A percentile compares a stretch with the other conserved stretches of the same genome.
phyloP scores from a whole-genome alignment of 1,140 invertebrate species.

The Zaprionus africanus region DNA sequence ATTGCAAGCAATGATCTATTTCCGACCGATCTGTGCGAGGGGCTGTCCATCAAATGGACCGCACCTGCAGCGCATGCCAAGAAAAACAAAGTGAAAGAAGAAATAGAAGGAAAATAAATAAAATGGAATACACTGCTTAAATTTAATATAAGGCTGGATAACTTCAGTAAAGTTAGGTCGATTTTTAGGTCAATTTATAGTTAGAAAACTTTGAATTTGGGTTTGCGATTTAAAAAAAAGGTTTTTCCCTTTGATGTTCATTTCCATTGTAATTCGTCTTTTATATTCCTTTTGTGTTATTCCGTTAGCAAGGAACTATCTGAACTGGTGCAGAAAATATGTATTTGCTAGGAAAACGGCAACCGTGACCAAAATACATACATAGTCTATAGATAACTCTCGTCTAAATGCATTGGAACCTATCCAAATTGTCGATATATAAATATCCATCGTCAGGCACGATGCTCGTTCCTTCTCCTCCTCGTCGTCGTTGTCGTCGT shows the following conservation, averaged over 20 bases:
- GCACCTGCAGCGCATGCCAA: conserved; percentile 39
- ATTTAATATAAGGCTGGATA: neutral
- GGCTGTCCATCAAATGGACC: conserved; percentile 43
- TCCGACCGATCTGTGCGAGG: conserved; percentile 36
- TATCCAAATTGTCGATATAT: conserved; percentile 82
- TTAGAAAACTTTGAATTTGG: neutral
- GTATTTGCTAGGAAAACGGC: conserved; percentile 68
- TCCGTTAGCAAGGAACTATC: neutral
- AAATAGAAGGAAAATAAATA: neutral
- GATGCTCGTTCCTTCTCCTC: conserved; percentile 13
- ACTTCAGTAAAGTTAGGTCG: neutral
- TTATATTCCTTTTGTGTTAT: neutral
- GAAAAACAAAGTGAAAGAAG: neutral
- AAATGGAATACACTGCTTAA: neutral
- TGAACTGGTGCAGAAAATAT: conserved; percentile 75
- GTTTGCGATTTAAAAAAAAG: too few relatives aligned
- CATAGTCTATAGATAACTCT: conserved; percentile 80
- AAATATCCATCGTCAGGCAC: conserved; percentile 77
- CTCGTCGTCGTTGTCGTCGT: conserved; percentile 37
- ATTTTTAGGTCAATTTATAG: neutral
- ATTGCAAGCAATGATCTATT: conserved; percentile 78
- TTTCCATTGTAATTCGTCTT: neutral
- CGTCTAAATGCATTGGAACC: conserved; percentile 81
- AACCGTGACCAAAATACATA: conserved; percentile 82
- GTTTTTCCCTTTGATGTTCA: conserved; percentile 1